phyloP scores from a whole-genome alignment of 2,888 invertebrate species.

The Tholera decimalis region DNA sequence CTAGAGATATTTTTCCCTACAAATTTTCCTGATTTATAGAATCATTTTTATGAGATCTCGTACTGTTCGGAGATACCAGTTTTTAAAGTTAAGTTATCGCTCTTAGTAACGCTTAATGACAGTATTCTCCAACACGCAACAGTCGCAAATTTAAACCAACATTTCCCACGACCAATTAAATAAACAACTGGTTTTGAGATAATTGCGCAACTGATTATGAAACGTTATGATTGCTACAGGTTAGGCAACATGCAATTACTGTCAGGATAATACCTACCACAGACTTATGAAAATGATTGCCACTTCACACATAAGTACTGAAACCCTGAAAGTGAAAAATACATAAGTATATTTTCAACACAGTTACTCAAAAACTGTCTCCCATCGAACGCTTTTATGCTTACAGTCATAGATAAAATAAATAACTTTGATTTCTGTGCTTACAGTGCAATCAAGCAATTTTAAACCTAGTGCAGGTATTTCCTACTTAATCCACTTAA shows the following conservation, averaged over 20 bases:
- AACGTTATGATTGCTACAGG: constrained; percentile 29
- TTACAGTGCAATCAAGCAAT: too few relatives aligned
- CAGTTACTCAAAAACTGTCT: background rate
- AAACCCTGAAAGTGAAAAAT: background rate
- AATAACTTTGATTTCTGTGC: too few relatives aligned
- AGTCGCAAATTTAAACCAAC: background rate
- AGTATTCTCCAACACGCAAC: background rate
- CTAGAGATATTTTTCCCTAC: background rate
- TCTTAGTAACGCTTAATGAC: background rate
- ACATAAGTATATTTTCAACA: background rate
- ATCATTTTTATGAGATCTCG: too few relatives aligned
- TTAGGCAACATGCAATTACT: constrained; percentile 35
- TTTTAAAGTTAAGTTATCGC: too few relatives aligned
- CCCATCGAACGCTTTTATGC: too few relatives aligned
- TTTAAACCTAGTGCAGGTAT: too few relatives aligned
- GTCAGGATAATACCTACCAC: constrained; percentile 4
- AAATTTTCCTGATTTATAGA: too few relatives aligned
- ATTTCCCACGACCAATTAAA: constrained; percentile 11
- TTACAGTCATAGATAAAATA: too few relatives aligned
- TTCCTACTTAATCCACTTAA: too few relatives aligned
- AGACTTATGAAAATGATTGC: constrained; percentile 32
- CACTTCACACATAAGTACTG: constrained; percentile 13
- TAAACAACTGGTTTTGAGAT: constrained; percentile 31
- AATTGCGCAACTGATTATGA: constrained; percentile 23
- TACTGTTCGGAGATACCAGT: too few relatives aligned